Evolutionary conservation across 2,888 invertebrate genomes (phyloP).

Genomic region (Eudasyphora cyanicolor): DNA sequence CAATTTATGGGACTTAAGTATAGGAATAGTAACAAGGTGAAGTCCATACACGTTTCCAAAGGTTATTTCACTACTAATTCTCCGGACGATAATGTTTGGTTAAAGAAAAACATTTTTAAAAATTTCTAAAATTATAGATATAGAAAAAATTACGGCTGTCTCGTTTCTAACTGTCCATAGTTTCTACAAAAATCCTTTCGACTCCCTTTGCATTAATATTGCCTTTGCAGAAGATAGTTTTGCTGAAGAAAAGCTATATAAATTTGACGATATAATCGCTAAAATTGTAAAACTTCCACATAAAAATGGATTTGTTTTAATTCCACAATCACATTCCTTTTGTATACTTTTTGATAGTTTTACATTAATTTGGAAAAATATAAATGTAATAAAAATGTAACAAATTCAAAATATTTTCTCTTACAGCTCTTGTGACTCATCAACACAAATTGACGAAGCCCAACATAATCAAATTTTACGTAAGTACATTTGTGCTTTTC

Average conservation of each 20-base stretch:
- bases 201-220: too few relatives aligned
- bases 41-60: background rate
- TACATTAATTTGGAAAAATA: background rate
- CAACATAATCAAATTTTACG: background rate
- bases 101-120: background rate
- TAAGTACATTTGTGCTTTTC: background rate
- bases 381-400: background rate
- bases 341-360: background rate
- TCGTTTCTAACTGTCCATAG: background rate
- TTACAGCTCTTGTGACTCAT: background rate
- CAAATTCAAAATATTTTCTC: too few relatives aligned
- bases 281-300: background rate
- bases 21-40: background rate
- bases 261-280: background rate
- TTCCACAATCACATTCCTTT: conserved; percentile 1
- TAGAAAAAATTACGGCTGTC: background rate
- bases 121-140: conserved; percentile 16
- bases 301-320: conserved; percentile 1
- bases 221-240: background rate
- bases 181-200: background rate
- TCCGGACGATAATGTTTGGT: conserved; percentile 6
- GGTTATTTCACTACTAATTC: background rate
- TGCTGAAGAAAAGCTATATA: background rate
- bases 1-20: background rate
- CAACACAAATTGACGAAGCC: background rate